Evolutionary conservation across 2,888 invertebrate genomes (phyloP).

Genomic region (Andricus curvator): DNA sequence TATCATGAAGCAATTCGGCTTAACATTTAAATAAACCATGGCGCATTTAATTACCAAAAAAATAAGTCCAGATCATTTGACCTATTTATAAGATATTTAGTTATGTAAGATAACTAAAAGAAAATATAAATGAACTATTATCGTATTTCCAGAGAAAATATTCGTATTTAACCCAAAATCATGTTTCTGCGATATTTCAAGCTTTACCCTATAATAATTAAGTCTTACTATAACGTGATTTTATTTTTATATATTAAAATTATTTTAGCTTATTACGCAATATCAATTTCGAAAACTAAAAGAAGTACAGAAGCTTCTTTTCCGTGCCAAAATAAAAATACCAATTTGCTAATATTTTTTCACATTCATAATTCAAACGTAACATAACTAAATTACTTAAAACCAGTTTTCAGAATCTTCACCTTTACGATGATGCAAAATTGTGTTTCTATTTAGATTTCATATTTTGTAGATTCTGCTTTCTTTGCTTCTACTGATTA

Average conservation of each 20-base stretch:
- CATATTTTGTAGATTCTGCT: not conserved
- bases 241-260: constrained; percentile 15
- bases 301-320: not conserved
- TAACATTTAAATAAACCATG: too few relatives aligned
- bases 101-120: constrained; percentile 11
- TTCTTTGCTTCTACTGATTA: not conserved
- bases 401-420: not conserved
- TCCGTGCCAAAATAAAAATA: not conserved
- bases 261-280: not conserved
- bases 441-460: not conserved
- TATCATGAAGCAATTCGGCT: too few relatives aligned
- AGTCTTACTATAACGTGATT: not conserved
- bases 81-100: constrained; percentile 8
- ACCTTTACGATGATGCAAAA: not conserved
- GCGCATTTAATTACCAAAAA: not conserved
- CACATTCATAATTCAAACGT: not conserved
- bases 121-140: not conserved
- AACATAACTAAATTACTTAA: not conserved
- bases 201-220: not conserved
- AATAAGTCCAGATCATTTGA: not conserved
- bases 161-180: not conserved
- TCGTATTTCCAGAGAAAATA: not conserved
- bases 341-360: not conserved
- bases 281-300: not conserved
- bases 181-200: constrained; percentile 7